phyloP scores from a whole-genome alignment of 2,888 invertebrate genomes.

The Ischnura elegans region DNA sequence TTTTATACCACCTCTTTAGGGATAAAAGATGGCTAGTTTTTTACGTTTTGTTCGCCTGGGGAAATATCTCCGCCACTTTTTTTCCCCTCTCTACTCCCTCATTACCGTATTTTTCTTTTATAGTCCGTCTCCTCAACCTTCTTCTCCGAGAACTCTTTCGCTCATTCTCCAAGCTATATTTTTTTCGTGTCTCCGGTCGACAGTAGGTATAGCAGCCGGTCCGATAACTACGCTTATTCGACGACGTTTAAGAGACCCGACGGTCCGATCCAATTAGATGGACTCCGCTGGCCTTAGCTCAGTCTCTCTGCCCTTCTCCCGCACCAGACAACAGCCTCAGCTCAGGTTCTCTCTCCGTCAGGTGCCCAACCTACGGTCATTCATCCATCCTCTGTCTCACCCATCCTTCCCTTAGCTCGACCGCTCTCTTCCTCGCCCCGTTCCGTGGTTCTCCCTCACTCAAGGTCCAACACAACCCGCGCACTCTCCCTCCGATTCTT shows the following conservation, averaged over 20 bases:
- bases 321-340: background rate
- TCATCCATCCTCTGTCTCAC: background rate
- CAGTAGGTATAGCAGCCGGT: background rate
- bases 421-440: background rate
- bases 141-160: background rate
- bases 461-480: background rate
- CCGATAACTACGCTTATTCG: slow-evolving; percentile 26
- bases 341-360: background rate
- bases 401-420: background rate
- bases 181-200: background rate
- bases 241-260: slow-evolving; percentile 49
- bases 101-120: background rate
- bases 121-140: background rate
- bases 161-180: background rate
- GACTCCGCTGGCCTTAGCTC: background rate
- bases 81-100: background rate
- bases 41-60: background rate
- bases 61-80: background rate
- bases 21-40: background rate
- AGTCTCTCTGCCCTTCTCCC: background rate
- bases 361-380: background rate
- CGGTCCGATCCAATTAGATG: slow-evolving; percentile 60
- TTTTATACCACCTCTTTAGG: background rate
- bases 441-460: background rate
- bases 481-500: background rate